A percentile compares a stretch with the other conserved stretches of the same genome.
Evolutionary conservation across 1,140 invertebrate species (phyloP).

Genomic region (Theocolax elegans): DNA sequence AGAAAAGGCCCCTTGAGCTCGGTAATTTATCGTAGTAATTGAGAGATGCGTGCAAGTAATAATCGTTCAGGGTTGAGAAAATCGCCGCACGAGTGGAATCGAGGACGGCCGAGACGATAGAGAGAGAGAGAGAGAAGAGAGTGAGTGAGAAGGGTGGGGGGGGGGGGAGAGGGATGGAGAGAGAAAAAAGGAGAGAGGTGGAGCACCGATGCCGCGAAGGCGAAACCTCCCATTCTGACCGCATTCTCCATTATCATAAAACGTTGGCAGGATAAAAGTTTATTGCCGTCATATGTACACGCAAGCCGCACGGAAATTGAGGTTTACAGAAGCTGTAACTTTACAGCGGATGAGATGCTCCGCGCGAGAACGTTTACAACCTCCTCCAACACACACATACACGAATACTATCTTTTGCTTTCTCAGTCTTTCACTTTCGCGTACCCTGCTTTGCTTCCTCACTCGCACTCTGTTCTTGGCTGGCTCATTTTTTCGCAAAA

Average conservation of each 20-base stretch:
- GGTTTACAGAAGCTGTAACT: constrained; percentile 30
- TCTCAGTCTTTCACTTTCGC: not conserved
- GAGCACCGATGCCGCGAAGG: not conserved
- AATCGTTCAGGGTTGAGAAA: constrained; percentile 26
- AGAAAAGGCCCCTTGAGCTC: not conserved
- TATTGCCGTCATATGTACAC: constrained; percentile 27
- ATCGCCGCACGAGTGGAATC: too few relatives aligned
- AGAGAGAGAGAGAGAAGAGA: too few relatives aligned
- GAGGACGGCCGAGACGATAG: not conserved
- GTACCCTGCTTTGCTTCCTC: not conserved
- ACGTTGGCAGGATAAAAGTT: constrained; percentile 25
- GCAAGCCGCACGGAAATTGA: constrained; percentile 27
- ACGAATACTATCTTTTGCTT: not conserved
- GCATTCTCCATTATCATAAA: constrained; percentile 38
- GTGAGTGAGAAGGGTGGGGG: too few relatives aligned
- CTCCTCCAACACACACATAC: not conserved
- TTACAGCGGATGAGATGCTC: constrained; percentile 14
- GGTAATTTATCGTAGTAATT: constrained; percentile 15
- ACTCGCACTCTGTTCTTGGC: not conserved
- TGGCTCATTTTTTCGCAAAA: too few relatives aligned
- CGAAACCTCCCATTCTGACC: constrained; percentile 13
- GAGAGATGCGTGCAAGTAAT: constrained; percentile 24
- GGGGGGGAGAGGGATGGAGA: too few relatives aligned
- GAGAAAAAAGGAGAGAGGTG: too few relatives aligned
- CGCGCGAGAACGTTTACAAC: constrained; percentile 13